Conservation (phyloP, 2,888 invertebrate species). For the Ophion slaviceki region DNA sequence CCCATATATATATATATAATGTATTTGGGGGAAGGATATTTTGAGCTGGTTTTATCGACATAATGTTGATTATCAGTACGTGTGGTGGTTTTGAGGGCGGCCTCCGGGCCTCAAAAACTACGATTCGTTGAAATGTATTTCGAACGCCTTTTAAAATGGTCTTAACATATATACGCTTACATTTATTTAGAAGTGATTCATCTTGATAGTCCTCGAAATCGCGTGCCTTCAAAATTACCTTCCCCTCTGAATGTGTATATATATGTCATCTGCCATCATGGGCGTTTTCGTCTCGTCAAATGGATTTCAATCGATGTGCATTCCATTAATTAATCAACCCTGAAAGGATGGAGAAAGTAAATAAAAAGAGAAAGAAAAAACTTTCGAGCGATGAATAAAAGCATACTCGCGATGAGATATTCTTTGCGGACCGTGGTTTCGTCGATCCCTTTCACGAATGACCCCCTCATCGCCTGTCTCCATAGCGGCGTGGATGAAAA, state of each 20-base stretch:
- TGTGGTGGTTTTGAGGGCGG: no score
- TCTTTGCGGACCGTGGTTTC: slow-evolving; percentile 23
- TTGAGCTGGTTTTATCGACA: no score
- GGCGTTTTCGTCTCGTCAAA: slow-evolving; percentile 26
- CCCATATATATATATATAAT: no score
- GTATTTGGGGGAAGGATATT: no score
- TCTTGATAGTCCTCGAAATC: no score
- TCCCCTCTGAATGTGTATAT: neutral
- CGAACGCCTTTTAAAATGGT: no score
- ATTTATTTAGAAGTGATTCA: no score
- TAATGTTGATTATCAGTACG: no score
- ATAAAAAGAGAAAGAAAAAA: slow-evolving; percentile 9
- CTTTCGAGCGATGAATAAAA: slow-evolving; percentile 15
- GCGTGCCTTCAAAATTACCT: no score
- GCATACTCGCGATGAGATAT: slow-evolving; percentile 8
- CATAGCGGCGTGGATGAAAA: neutral
- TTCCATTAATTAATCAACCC: slow-evolving; percentile 40
- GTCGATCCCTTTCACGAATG: slow-evolving; percentile 46
- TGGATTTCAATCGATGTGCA: slow-evolving; percentile 42
- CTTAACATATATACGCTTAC: no score
- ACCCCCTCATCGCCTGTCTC: slow-evolving; percentile 9
- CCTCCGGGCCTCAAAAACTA: no score
- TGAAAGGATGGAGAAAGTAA: neutral
- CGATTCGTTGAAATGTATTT: no score
- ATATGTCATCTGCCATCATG: slow-evolving; percentile 25